Base-by-base conservation (phyloP, 2,888 invertebrate genomes). In the Drosophila quinaria region DNA sequence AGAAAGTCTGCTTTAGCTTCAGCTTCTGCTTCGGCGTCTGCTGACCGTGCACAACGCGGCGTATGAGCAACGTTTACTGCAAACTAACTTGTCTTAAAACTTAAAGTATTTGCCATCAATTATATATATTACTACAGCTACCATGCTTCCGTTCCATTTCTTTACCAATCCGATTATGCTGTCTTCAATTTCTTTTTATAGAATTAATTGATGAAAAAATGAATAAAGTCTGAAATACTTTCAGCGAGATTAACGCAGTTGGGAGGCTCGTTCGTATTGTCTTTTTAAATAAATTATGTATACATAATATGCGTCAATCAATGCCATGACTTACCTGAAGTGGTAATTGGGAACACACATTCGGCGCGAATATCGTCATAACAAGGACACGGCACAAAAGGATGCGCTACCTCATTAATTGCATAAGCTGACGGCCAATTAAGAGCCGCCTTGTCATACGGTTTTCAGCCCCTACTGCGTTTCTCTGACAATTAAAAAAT, bases 11-110 rank as follows among this genome's bases (percentile, higher is more conserved):
- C 46, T 33, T 50, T 41, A 42, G 52, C 25, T 25, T 50, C 50
- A 42, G 52, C 46, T 33, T 50, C 50, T 33, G 52, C 22, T 25
- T 50, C 50, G 33, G 52, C 46, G 63, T 65, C 70, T 79, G 88
- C 86, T 80, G 86, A 82, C 78, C 83, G 56, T 49, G 83, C 86
- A 75, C 62, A 74, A 67, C 62, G 69, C 55, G 60, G 76, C 68
- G 69, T 76, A 76, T 79, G 72, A 59, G 72, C 70, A 78, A 75
- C 56, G 70, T 46, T 60, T 60, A 62, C 61, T 46, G 47, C 64
- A 62, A 62, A 59, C 58, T 15, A 59, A 58, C 50, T 66, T 58
- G 11, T 29, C 39, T 22, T 58, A 54, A 41, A 80, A 61, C 60
- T 67, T 58, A 66, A 70, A 75, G 59, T 41, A 52, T 47, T 60